Evolutionary conservation across 2,113 vertebrate genomes (phyloP).

Genomic region (Psittacus erithacus): DNA sequence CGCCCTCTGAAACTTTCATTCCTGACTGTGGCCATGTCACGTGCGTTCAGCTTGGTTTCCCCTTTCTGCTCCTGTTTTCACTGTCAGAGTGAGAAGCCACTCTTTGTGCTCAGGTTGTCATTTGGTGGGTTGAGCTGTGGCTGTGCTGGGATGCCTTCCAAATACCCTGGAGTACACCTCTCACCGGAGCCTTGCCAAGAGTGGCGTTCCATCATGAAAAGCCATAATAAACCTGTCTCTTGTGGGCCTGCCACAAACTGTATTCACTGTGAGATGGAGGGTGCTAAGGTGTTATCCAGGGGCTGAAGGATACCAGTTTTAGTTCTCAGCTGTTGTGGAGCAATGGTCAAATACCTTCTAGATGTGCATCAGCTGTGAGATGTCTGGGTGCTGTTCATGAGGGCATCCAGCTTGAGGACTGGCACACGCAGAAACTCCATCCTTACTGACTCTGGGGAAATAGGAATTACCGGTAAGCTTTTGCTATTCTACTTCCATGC

Average conservation of each 20-base stretch:
- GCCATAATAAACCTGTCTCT: background rate
- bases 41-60: background rate
- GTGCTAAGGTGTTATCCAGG: background rate
- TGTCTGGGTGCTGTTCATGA: background rate
- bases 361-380: background rate
- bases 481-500: background rate
- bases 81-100: background rate
- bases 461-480: background rate
- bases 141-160: background rate
- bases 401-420: no score
- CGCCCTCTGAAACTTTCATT: background rate
- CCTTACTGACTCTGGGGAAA: background rate
- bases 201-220: background rate
- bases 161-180: no score
- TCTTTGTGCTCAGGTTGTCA: background rate
- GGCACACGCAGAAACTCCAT: background rate
- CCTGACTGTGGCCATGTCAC: background rate
- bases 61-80: background rate
- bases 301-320: background rate
- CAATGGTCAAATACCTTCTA: background rate
- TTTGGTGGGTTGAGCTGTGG: background rate
- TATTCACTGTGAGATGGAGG: no score
- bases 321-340: background rate
- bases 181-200: fast-evolving
- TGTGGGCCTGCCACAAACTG: background rate